phyloP scores from a whole-genome alignment of 2,113 vertebrate genomes.

The Perca flavescens region DNA sequence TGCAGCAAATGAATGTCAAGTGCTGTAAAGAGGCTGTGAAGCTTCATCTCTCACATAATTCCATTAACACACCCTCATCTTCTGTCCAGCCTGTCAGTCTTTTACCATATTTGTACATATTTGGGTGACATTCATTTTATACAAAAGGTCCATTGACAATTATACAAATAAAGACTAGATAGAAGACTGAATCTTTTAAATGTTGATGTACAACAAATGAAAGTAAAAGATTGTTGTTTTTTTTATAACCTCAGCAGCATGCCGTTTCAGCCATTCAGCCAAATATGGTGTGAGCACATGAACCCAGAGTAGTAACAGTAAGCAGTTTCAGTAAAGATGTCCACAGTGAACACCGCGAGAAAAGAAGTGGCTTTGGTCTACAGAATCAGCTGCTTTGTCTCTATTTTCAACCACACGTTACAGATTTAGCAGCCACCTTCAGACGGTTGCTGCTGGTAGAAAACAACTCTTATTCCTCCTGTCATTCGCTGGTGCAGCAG shows the following conservation, averaged over 20 bases:
- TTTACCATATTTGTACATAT: slow-evolving; percentile 35
- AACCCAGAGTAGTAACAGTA: background rate
- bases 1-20: slow-evolving; percentile 52
- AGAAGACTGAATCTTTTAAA: background rate
- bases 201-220: background rate
- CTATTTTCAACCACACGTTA: slow-evolving; percentile 59
- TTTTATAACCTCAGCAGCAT: background rate
- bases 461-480: slow-evolving; percentile 33
- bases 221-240: background rate
- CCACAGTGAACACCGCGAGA: background rate
- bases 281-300: background rate
- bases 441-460: slow-evolving; percentile 42
- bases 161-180: background rate
- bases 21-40: slow-evolving; percentile 37
- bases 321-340: slow-evolving; percentile 14
- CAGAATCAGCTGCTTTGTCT: slow-evolving; percentile 62
- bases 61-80: slow-evolving; percentile 30
- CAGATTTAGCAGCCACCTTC: slow-evolving; percentile 63
- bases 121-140: background rate
- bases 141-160: background rate
- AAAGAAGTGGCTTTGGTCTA: slow-evolving; percentile 35
- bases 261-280: background rate
- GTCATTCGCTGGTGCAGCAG: slow-evolving; percentile 14
- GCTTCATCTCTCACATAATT: slow-evolving; percentile 29
- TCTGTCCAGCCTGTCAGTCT: slow-evolving; percentile 4